Percentiles rank a stretch among this genome's conserved stretches.
These are phyloP conservation scores for Meteorus colon DNA, from an alignment of 2,888 invertebrate genomes.

Conservation along the genomic window DNA sequence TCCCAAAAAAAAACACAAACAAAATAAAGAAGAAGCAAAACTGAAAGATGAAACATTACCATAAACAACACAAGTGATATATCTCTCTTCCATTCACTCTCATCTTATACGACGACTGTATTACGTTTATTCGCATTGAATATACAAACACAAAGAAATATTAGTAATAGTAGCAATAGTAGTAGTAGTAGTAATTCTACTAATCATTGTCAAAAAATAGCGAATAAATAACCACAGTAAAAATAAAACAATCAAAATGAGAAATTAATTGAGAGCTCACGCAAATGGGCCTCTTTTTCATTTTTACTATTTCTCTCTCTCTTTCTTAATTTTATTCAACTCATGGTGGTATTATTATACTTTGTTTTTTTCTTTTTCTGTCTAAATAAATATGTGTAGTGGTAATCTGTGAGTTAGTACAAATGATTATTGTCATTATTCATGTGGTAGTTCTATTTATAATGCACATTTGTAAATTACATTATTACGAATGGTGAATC, in stretches of 20 bases:
- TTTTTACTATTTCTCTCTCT: neutral
- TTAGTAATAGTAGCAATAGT: neutral
- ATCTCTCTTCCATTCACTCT: slow-evolving; percentile 25
- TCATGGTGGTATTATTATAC: neutral
- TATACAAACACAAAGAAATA: slow-evolving; percentile 23
- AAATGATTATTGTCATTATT: slow-evolving; percentile 23
- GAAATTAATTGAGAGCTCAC: slow-evolving; percentile 42
- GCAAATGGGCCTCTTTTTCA: slow-evolving; percentile 13
- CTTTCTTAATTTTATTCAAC: neutral
- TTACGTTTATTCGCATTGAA: slow-evolving; percentile 18
- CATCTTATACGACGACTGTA: slow-evolving; percentile 19
- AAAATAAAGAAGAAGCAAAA: neutral
- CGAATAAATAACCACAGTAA: slow-evolving; percentile 1
- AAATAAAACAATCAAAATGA: slow-evolving; percentile 35
- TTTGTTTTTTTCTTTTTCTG: no score
- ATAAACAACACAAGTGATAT: slow-evolving; percentile 13
- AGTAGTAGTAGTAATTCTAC: no score
- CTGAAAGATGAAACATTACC: neutral
- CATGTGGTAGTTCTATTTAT: slow-evolving; percentile 15
- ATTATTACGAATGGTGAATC: slow-evolving; percentile 5
- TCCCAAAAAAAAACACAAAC: neutral
- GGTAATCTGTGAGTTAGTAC: neutral
- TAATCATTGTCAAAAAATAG: slow-evolving; percentile 14
- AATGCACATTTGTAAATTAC: slow-evolving; percentile 15
- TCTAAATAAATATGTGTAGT: neutral